A percentile compares a stretch with the other conserved stretches of the same genome.
phyloP scores from a whole-genome alignment of 23 tunicate species.

The Ascidia mentula region DNA sequence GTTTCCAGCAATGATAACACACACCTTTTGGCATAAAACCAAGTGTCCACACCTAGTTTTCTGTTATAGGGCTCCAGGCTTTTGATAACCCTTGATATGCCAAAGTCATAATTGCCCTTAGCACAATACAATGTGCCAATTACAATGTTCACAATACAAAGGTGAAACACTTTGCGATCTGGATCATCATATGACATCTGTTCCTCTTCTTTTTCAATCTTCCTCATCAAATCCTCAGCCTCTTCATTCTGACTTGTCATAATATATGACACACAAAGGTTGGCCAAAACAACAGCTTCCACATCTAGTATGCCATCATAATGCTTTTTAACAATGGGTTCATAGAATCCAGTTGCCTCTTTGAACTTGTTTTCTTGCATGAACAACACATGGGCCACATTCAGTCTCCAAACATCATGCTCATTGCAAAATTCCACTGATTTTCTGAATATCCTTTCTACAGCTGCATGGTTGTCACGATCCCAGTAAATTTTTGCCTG shows the following conservation, averaged over 20 bases:
- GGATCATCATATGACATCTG: constrained; percentile 97
- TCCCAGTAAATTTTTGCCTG: constrained; percentile 99
- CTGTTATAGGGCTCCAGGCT: constrained; percentile 95
- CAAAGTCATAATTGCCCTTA: constrained; percentile 90
- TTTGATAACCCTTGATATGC: constrained; percentile 92
- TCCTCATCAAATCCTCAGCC: constrained; percentile 98
- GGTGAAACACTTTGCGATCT: constrained; percentile 88
- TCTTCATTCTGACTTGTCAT: constrained; percentile 99
- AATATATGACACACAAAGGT: constrained; percentile 94
- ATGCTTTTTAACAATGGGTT: constrained; percentile 97
- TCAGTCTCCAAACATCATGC: constrained; percentile 91
- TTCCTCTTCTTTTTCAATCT: constrained; percentile 99
- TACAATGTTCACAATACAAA: constrained; percentile 95
- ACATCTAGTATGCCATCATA: constrained; percentile 88
- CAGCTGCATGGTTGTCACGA: constrained; percentile 86
- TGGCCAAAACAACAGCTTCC: constrained; percentile 98
- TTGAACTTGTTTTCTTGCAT: constrained; percentile 99
- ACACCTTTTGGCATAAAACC: constrained; percentile 97
- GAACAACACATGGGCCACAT: constrained; percentile 98
- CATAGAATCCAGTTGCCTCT: constrained; percentile 96
- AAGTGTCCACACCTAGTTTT: constrained; percentile 97
- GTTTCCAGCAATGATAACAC: constrained; percentile 87
- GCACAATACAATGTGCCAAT: constrained; percentile 97
- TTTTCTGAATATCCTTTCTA: constrained; percentile 88
- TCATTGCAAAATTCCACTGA: constrained; percentile 98